Percentiles rank a stretch among this genome's conserved stretches.
Conservation (phyloP, 1,140 invertebrate genomes). For the Macrosteles quadrilineatus region DNA sequence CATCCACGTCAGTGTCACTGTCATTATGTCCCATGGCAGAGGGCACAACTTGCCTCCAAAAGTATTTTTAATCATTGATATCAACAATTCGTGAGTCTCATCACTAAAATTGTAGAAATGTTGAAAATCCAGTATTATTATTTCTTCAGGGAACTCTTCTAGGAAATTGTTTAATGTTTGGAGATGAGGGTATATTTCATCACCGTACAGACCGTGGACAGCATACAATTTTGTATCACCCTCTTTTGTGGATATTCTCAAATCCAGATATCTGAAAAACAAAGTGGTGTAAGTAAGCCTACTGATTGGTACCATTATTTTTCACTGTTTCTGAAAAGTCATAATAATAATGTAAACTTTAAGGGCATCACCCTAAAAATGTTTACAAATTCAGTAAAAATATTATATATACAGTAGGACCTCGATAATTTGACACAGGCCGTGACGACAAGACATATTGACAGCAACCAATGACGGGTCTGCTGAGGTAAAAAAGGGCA, state of each 20-base stretch:
- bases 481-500: too few species aligned
- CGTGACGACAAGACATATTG: too few species aligned
- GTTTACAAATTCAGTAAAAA: too few species aligned
- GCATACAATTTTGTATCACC: conserved; percentile 63
- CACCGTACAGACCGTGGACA: conserved; percentile 75
- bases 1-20: conserved; percentile 62
- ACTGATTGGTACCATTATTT: too few species aligned
- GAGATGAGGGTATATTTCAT: conserved; percentile 62
- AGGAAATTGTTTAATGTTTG: conserved; percentile 67
- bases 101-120: conserved; percentile 77
- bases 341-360: too few species aligned
- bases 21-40: conserved; percentile 52
- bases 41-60: conserved; percentile 69
- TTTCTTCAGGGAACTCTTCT: conserved; percentile 64
- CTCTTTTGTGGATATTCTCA: conserved; percentile 65
- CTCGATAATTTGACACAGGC: too few species aligned
- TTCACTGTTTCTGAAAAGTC: too few species aligned
- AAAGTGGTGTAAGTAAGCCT: too few species aligned
- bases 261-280: conserved; percentile 68
- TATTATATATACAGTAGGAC: too few species aligned
- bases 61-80: conserved; percentile 60
- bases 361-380: too few species aligned
- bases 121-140: conserved; percentile 80
- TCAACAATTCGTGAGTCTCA: conserved; percentile 62
- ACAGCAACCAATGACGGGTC: too few species aligned